Evolutionary conservation across 1,140 invertebrate species (phyloP), one percentile per base, ranked within the genome.

Genomic region (Cyclina sinensis): DNA sequence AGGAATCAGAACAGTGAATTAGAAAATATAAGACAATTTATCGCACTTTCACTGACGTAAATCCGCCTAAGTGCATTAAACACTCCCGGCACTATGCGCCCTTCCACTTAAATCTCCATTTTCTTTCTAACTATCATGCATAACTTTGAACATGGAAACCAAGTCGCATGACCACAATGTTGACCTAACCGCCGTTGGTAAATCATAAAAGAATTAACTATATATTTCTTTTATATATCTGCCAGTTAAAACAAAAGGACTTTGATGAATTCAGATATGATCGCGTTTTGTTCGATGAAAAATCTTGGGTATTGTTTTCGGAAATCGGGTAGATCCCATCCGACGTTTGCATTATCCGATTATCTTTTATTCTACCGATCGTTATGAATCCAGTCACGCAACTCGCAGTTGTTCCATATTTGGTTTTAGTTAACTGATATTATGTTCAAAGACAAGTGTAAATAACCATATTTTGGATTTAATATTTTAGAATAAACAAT

Each of bases 81-180:
- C 27, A 18, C 43, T 27, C 14, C n/a, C 5, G 18, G 27, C 30
- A 54, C 32, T 27, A 78, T 16, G 48, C 74, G 27, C 32, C 43
- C 30, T 16, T 54, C 70, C 37, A 3, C 24, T 51, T 78, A 70
- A 27, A 57, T 30, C 43, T 35, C 74, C 74, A 51, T 78, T 46
- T 78, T 51, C 12, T 7, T 32, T 51, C 74, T 54, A 51, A 54
- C 43, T 35, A 30, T 21, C 48, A 24, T 78, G 74, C 27, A 78
- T 30, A 78, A 18, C 27, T 27, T 48, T 4, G 12, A 46, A 27
- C 46, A 78, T 54, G 24, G 27, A 78, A 35, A 21, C 46, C 46
- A 78, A 51, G 48, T 78, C 46, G 74, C 74, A 51, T 78, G 74
- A 78, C 74, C 74, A 78, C 54, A 21, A 35, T 16, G n/a, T 54